Evolutionary conservation across 1,140 invertebrate species (phyloP).

Genomic region (Drosophila sturtevanti): DNA sequence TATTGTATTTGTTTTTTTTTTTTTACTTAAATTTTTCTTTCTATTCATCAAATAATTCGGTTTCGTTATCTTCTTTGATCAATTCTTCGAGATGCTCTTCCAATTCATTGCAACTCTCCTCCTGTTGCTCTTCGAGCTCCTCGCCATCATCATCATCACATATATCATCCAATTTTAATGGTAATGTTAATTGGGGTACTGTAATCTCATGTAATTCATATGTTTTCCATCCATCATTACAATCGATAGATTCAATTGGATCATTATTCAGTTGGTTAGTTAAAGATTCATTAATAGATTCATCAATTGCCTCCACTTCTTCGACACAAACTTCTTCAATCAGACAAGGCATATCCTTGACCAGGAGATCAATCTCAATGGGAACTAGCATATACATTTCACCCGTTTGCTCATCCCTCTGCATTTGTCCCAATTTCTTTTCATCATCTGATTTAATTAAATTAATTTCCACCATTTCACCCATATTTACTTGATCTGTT

Average conservation of each 20-base stretch:
- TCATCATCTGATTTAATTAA: not conserved
- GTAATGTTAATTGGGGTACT: constrained; percentile 1
- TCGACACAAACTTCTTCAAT: not conserved
- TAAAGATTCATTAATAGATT: not conserved
- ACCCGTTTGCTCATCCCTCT: constrained; percentile 37
- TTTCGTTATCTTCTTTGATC: not conserved
- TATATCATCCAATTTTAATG: not conserved
- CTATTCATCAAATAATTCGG: not conserved
- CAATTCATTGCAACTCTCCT: not conserved
- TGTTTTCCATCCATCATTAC: not conserved
- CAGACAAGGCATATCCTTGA: constrained; percentile 11
- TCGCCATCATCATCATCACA: not conserved
- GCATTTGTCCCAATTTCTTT: constrained; percentile 22
- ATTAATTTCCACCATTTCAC: constrained; percentile 11
- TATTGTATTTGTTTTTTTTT: not conserved
- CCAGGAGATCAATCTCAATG: constrained; percentile 39
- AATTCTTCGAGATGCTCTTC: not conserved
- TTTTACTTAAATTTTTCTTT: not conserved
- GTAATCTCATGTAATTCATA: constrained; percentile 7
- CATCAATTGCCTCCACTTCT: not conserved
- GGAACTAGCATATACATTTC: constrained; percentile 52
- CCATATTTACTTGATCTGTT: not conserved
- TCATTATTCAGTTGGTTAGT: not conserved
- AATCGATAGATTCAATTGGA: not conserved
- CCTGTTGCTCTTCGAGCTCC: not conserved